phyloP scores from a whole-genome alignment of 2,797 vertebrate genomes.

The Tamandua tetradactyla region DNA sequence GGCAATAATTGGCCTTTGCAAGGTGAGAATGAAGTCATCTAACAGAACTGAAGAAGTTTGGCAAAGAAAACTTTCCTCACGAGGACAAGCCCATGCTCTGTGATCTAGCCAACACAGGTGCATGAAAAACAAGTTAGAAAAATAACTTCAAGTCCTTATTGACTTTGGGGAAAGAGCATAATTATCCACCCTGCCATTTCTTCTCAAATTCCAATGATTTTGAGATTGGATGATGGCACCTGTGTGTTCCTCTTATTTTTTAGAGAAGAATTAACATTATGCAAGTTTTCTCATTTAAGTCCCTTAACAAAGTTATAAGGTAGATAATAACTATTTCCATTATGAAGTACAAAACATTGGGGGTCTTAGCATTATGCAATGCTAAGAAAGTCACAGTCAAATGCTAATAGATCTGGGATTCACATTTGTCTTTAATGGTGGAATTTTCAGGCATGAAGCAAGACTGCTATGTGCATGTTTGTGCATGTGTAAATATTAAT shows the following conservation, averaged over 20 bases:
- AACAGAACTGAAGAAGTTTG: background rate
- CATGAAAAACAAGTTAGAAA: background rate
- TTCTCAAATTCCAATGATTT: background rate
- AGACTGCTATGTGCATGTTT: background rate
- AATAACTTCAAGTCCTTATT: background rate
- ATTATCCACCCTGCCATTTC: background rate
- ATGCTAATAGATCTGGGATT: background rate
- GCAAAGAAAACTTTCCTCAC: background rate
- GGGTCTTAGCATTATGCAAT: background rate
- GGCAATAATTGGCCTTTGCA: background rate
- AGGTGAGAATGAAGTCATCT: background rate
- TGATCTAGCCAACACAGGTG: background rate
- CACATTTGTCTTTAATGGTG: background rate
- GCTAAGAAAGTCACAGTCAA: background rate
- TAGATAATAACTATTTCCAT: background rate
- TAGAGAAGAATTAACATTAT: background rate
- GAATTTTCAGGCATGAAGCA: background rate
- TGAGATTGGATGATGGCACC: background rate
- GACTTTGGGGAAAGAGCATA: background rate
- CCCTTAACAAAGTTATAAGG: background rate
- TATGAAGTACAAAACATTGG: background rate
- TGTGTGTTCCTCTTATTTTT: background rate
- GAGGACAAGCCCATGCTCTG: background rate
- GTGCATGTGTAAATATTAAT: background rate
- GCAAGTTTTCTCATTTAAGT: conserved; percentile 3